These are phyloP conservation scores for Argyra leucocephala DNA, from an alignment of 2,888 invertebrate species.

Conservation along the genomic window DNA sequence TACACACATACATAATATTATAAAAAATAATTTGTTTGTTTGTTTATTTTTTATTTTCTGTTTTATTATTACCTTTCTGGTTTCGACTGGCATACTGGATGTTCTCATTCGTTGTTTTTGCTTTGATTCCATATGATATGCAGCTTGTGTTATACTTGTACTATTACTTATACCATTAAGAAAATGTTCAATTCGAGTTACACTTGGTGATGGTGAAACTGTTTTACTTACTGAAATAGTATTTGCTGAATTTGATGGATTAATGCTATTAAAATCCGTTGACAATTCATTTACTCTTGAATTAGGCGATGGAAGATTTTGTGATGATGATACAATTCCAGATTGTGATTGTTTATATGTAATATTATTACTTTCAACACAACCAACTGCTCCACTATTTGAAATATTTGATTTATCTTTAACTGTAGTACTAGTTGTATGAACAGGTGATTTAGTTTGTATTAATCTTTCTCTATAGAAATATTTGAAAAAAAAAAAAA, in stretches of 20 bases:
- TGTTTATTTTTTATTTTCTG: too few species aligned
- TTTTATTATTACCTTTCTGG: constrained; percentile 37
- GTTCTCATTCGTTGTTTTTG: constrained; percentile 39
- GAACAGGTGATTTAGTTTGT: constrained; percentile 34
- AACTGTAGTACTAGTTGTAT: constrained; percentile 17
- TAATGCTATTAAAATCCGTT: constrained; percentile 22
- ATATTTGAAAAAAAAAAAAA: too few species aligned
- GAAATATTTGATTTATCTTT: constrained; percentile 17
- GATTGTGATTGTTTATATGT: constrained; percentile 41
- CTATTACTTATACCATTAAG: constrained; percentile 24
- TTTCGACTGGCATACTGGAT: constrained; percentile 43
- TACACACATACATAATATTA: too few species aligned
- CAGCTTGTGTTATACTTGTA: constrained; percentile 19
- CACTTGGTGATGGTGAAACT: constrained; percentile 15
- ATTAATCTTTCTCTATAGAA: constrained; percentile 35
- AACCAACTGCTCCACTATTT: constrained; percentile 24
- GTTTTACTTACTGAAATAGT: constrained; percentile 11
- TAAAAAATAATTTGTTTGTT: too few species aligned
- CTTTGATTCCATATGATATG: constrained; percentile 27
- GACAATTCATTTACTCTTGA: constrained; percentile 15
- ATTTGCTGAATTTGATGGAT: constrained; percentile 18
- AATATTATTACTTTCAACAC: constrained; percentile 29
- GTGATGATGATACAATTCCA: constrained; percentile 42
- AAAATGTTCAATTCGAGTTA: constrained; percentile 18
- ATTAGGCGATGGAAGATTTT: constrained; percentile 26